Percentiles rank a stretch among this genome's conserved stretches.
Evolutionary conservation across 2,113 vertebrate genomes (phyloP).

Genomic region (Phoxinus phoxinus): DNA sequence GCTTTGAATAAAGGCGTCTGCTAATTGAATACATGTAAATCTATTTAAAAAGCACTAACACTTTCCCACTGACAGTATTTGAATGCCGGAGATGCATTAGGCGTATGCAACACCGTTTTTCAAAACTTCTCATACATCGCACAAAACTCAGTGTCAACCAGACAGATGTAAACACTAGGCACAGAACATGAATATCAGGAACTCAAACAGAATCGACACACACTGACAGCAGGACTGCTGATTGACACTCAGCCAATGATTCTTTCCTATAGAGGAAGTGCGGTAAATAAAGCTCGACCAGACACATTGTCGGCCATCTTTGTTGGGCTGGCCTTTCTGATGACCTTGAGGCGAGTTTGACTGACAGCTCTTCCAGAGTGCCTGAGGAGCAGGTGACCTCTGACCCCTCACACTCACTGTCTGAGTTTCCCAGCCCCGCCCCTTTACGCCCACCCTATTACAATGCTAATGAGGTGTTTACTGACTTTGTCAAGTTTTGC

Average conservation of each 20-base stretch:
- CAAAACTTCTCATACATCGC: not conserved
- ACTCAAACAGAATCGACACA: conserved; percentile 22
- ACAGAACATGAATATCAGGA: conserved; percentile 28
- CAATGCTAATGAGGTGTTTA: conserved; percentile 84
- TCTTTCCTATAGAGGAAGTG: conserved; percentile 71
- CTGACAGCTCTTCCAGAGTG: conserved; percentile 78
- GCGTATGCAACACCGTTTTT: not conserved
- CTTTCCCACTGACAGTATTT: not conserved
- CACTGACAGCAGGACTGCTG: conserved; percentile 62
- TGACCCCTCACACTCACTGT: conserved; percentile 66
- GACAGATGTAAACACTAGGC: conserved; percentile 45
- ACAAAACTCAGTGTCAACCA: conserved; percentile 16
- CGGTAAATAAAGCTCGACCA: conserved; percentile 64
- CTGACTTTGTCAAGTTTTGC: conserved; percentile 66
- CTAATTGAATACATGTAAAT: conserved; percentile 61
- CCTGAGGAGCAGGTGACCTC: conserved; percentile 74
- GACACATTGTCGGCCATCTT: conserved; percentile 77
- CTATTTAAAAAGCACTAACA: conserved; percentile 7
- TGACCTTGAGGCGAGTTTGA: conserved; percentile 69
- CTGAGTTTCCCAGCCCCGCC: conserved; percentile 71
- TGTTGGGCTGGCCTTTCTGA: conserved; percentile 70
- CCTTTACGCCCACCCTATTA: conserved; percentile 76
- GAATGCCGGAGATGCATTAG: not conserved
- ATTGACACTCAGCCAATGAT: conserved; percentile 75
- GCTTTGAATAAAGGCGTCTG: not conserved